Base-by-base conservation (phyloP, 2,113 vertebrate species). In the Ceyx cyanopectus region DNA sequence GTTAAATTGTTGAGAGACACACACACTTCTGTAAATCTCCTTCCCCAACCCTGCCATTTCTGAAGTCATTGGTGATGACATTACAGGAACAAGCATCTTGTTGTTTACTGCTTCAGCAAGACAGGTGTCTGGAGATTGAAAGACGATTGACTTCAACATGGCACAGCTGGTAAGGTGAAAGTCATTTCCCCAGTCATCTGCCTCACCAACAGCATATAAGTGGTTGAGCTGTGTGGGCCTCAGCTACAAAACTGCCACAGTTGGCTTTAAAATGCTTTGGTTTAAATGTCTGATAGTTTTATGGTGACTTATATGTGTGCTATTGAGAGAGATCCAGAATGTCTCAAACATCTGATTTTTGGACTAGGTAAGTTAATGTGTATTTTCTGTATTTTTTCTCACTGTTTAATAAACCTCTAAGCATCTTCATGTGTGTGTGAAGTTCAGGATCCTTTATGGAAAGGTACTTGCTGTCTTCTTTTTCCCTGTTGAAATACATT, bases 291-390 rank as follows among this genome's bases (percentile, higher is more conserved):
- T 81, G 1, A 3, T 83, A 51, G 18, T 56, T 79, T 81, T 62
- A 14, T 40, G 10, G 17, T 82, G 24, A 17, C 7, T 50, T 77
- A 18, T 62, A 1, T 13, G 4, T n/a, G 5, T n/a, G 48, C 5
- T 50, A 23, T 37, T 84, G 54, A 70, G 18, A 48, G 40, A 77
- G 65, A 85, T 65, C 6, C 46, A 65, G 76, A 81, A 19, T 21
- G 22, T 87, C 37, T 62, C 54, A 62, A 60, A 27, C 56, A 12
- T 65, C 27, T 68, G 29, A 34, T 62, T 95, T 94, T 94, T 94
- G 65, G 27, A 54, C 10, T 26, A 7, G 15, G 37, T 70, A 81
- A 86, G 22, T 5, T 60, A 37, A 40, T 3, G 4, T 40, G 14
- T 22, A 3, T 91, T 82, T 87, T 85, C 10, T 77, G 4, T 70